These are phyloP conservation scores for Seira ritae DNA, from an alignment of 2,888 invertebrate genomes.

Conservation along the genomic window DNA sequence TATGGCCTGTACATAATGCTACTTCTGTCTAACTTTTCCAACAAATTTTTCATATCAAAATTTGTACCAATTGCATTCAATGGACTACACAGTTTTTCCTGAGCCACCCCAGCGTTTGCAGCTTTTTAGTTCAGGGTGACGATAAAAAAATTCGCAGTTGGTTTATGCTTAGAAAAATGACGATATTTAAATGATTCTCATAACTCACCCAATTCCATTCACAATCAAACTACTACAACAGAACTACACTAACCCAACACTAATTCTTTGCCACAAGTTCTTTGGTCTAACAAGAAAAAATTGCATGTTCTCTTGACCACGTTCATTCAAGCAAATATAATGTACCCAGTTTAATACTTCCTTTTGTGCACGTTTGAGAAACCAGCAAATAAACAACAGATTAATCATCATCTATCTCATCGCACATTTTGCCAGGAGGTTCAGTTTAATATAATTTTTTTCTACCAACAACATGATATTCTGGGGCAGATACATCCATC, in stretches of 20 bases:
- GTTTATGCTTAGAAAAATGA: no score
- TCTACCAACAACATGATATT: constrained; percentile 32
- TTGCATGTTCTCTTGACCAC: not conserved
- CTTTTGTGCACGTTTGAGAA: not conserved
- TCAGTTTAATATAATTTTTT: not conserved
- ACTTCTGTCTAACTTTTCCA: not conserved
- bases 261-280: not conserved
- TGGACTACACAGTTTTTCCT: no score
- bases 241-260: not conserved
- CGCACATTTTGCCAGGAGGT: constrained; percentile 18
- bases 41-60: not conserved
- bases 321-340: not conserved
- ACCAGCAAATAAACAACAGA: constrained; percentile 37
- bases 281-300: not conserved
- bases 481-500: constrained; percentile 34
- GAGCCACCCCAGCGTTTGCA: no score
- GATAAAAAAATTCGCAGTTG: no score
- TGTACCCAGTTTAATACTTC: not conserved
- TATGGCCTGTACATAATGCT: no score
- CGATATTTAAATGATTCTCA: not conserved
- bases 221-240: not conserved
- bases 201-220: not conserved
- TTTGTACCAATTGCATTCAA: not conserved
- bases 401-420: constrained; percentile 36
- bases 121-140: no score